phyloP scores from a whole-genome alignment of 2,113 vertebrate genomes.

The Mohoua ochrocephala region DNA sequence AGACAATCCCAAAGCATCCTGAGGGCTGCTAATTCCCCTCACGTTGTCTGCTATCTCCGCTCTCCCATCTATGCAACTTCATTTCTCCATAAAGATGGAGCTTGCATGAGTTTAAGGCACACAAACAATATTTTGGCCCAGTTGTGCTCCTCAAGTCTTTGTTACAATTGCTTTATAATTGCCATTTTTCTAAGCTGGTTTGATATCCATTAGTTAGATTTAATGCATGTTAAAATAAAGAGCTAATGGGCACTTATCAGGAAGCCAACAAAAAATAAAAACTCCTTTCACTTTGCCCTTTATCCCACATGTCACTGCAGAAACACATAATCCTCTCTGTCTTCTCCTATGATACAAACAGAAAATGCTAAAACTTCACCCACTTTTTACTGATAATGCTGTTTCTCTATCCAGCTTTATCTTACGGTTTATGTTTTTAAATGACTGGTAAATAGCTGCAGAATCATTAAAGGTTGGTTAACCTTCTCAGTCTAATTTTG shows the following conservation, averaged over 20 bases:
- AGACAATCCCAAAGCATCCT: background rate
- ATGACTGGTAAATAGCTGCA: conserved; percentile 51
- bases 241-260: conserved; percentile 52
- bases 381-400: background rate
- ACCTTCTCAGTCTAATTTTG: conserved; percentile 57
- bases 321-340: background rate
- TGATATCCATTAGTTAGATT: conserved; percentile 57
- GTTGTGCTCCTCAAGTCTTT: background rate
- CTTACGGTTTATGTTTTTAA: conserved; percentile 51
- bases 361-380: background rate
- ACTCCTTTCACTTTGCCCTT: background rate
- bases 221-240: conserved; percentile 47
- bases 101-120: background rate
- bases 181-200: conserved; percentile 48
- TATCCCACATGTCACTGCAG: background rate
- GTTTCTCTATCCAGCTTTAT: conserved; percentile 4
- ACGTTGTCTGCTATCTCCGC: background rate
- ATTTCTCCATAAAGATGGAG: background rate
- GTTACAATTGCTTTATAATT: conserved; percentile 30
- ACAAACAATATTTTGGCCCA: background rate
- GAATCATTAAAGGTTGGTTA: conserved; percentile 59
- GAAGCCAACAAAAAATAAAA: background rate
- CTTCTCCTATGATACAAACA: background rate
- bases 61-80: background rate
- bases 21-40: background rate